Percentiles rank a stretch among this genome's conserved stretches.
Evolutionary conservation across 2,113 vertebrate genomes (phyloP).

Genomic region (Excalfactoria chinensis): DNA sequence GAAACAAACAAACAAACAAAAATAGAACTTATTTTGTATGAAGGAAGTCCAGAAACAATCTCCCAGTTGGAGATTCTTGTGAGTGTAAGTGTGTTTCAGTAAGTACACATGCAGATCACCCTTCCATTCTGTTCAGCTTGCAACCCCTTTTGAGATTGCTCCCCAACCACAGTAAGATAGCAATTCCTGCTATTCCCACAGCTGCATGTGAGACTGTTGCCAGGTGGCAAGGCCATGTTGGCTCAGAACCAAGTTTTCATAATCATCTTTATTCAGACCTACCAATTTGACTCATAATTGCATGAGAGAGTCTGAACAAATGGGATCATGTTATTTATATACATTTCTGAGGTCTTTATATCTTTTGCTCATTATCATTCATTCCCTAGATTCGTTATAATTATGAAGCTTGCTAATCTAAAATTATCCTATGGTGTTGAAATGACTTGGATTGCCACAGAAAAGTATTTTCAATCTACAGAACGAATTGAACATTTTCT

Average conservation of each 20-base stretch:
- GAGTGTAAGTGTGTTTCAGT: neutral
- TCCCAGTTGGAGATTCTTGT: neutral
- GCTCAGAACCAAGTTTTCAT: neutral
- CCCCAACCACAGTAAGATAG: neutral
- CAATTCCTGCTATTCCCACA: neutral
- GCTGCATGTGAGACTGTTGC: neutral
- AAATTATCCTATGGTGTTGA: neutral
- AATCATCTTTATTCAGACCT: neutral
- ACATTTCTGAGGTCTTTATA: neutral
- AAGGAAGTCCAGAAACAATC: neutral
- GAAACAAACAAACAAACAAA: no score
- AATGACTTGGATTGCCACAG: neutral
- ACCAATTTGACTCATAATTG: neutral
- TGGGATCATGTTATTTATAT: neutral
- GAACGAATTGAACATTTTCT: neutral
- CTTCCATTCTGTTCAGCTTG: neutral
- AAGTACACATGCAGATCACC: neutral
- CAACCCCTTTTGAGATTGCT: neutral
- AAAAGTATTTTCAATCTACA: neutral
- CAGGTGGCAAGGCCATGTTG: neutral
- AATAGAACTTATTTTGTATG: neutral
- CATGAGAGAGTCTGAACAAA: neutral
- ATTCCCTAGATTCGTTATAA: neutral
- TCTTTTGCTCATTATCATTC: neutral
- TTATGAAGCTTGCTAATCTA: neutral